Base-by-base conservation (phyloP, 2,113 vertebrate species). In the Pangasianodon gigas region DNA sequence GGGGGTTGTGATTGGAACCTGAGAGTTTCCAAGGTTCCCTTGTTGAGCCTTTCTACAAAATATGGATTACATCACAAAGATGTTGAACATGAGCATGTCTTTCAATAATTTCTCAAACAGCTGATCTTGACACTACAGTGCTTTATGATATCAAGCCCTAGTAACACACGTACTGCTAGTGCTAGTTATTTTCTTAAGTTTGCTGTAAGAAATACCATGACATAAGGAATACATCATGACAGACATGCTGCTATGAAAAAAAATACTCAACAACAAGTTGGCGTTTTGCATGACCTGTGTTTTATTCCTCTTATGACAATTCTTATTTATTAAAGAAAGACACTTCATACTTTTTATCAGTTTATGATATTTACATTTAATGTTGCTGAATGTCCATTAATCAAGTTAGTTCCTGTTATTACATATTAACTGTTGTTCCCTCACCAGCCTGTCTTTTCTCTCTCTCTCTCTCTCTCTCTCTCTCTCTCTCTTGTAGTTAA, bases 1-100 rank as follows among this genome's bases (percentile, higher is more conserved):
- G 88, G 75, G 48, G 86, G 89, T 92, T 18, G 92, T 94, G 93
- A 95, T 94, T 94, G 93, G 94, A 95, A 94, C 93, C 65, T 91
- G 93, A 93, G 92, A 93, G 90, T 48, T 89, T 87, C 44, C n/a
- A 65, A 82, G 60, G 26, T 51, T 44, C 52, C 46, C 56, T 77
- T 56, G 4, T 65, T 87, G 62, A 21, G n/a, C 44, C 46, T 80
- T 80, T 80, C 1, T 29, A 51, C 46, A 80, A 80, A 51, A 29
- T 51, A 52, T 80, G 4, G 48, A 81, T 81, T 14, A 58, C 32
- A 81, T 14, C 29, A 71, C 52, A 56, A 18, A 51, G n/a, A 41
- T 74, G 18, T 87, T 74, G 4, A 44, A 77, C 6, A 29, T 56
- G 21, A 58, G 21, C 81, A 56, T 74, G 29, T 65, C 4, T 37